These are phyloP conservation scores for Crossocerus cetratus DNA, from an alignment of 2,888 invertebrate genomes.

Conservation along the genomic window DNA sequence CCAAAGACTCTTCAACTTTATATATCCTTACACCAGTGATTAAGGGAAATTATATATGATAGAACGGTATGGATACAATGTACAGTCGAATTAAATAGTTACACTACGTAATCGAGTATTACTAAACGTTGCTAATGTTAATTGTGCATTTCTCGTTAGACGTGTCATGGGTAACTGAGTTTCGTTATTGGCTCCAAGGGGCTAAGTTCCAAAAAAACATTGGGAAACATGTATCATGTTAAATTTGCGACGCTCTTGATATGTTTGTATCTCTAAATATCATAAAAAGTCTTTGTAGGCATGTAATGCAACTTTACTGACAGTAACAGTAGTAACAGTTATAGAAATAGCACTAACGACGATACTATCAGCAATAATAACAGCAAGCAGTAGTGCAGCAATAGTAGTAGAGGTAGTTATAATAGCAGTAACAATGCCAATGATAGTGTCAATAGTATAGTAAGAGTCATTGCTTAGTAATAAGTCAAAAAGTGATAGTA, in stretches of 20 bases:
- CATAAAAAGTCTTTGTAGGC: constrained; percentile 49
- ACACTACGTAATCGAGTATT: constrained; percentile 52
- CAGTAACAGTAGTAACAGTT: constrained; percentile 51
- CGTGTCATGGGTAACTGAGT: constrained; percentile 55
- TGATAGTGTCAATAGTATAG: constrained; percentile 47
- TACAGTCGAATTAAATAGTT: constrained; percentile 59
- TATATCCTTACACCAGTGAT: constrained; percentile 46
- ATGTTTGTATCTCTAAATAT: constrained; percentile 61
- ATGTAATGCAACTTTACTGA: constrained; percentile 53
- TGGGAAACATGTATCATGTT: constrained; percentile 44
- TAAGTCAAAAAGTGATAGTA: constrained; percentile 40
- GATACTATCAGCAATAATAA: constrained; percentile 52
- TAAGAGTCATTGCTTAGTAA: constrained; percentile 41
- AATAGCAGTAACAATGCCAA: constrained; percentile 49
- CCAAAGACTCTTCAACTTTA: constrained; percentile 47
- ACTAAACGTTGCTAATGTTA: constrained; percentile 59
- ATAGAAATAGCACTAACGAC: constrained; percentile 54
- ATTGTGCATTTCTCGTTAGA: constrained; percentile 53
- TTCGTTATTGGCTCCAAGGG: constrained; percentile 57
- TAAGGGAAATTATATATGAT: constrained; percentile 52
- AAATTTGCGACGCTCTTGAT: constrained; percentile 54
- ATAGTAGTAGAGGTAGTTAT: constrained; percentile 46
- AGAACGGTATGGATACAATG: constrained; percentile 54
- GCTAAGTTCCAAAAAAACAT: constrained; percentile 64
- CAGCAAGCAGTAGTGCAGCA: constrained; percentile 48